Evolutionary conservation across 2,797 vertebrate genomes (phyloP).

Genomic region (Picus viridis): DNA sequence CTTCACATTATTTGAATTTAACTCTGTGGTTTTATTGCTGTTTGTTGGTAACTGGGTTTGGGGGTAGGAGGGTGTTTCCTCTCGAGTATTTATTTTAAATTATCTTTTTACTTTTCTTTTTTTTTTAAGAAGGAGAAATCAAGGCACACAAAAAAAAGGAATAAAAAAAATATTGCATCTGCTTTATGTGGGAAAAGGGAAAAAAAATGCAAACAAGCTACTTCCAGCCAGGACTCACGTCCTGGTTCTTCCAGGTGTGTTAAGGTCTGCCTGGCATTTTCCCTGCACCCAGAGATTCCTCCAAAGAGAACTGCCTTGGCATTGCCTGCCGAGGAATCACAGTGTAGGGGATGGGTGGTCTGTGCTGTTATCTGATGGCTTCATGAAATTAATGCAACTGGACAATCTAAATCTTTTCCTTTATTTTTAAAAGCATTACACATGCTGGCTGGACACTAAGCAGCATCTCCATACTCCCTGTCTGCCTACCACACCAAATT

Average conservation of each 20-base stretch:
- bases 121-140: slow-evolving; percentile 12
- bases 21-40: slow-evolving; percentile 76
- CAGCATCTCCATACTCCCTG: neutral
- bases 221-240: neutral
- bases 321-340: neutral
- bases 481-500: neutral
- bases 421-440: neutral
- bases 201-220: neutral
- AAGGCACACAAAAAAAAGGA: neutral
- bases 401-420: neutral
- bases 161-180: slow-evolving; percentile 9
- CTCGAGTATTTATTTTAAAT: slow-evolving; percentile 8
- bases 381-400: neutral
- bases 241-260: neutral
- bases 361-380: neutral
- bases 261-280: slow-evolving; percentile 27
- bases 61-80: slow-evolving; percentile 26
- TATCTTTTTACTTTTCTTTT: neutral
- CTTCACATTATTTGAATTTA: slow-evolving; percentile 65
- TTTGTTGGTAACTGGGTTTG: slow-evolving; percentile 59
- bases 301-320: neutral
- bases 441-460: slow-evolving; percentile 3
- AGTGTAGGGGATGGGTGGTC: rapidly evolving
- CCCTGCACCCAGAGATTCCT: neutral
- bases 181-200: neutral